Evolutionary conservation across 1,140 invertebrate genomes (phyloP).

Genomic region (Drosophila biarmipes): DNA sequence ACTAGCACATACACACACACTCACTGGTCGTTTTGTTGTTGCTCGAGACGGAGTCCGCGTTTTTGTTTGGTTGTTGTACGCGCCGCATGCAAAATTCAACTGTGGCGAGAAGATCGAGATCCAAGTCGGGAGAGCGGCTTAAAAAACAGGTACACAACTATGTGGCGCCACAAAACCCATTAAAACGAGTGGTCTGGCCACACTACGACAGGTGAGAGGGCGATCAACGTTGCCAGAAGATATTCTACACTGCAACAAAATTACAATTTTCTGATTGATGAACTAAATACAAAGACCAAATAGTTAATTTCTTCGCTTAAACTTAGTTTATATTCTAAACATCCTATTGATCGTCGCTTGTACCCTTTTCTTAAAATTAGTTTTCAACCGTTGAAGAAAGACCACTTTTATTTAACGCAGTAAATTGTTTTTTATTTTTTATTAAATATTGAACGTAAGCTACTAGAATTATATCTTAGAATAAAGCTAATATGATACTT

Average conservation of each 20-base stretch:
- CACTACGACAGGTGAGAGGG: background rate
- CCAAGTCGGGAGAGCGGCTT: constrained; percentile 10
- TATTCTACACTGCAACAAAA: background rate
- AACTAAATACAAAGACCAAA: no score
- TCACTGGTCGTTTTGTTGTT: constrained; percentile 37
- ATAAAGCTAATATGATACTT: constrained; percentile 43
- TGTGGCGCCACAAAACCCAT: constrained; percentile 6
- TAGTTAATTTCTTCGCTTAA: no score
- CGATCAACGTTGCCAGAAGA: constrained; percentile 4
- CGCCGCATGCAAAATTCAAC: constrained; percentile 65
- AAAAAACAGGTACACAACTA: constrained; percentile 24
- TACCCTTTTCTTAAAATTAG: no score
- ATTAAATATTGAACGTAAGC: constrained; percentile 37
- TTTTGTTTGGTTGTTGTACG: constrained; percentile 50
- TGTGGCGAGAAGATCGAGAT: constrained; percentile 22
- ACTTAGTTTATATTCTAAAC: no score
- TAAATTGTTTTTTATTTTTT: constrained; percentile 53
- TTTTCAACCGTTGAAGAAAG: no score
- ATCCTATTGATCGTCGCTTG: no score
- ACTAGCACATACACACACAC: constrained; percentile 26
- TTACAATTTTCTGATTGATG: no score
- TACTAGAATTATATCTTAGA: constrained; percentile 48
- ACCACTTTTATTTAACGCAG: background rate
- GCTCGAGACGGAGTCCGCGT: constrained; percentile 33
- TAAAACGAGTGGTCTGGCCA: background rate